Evolutionary conservation across 2,113 vertebrate genomes (phyloP).

Genomic region (Apteryx owenii): DNA sequence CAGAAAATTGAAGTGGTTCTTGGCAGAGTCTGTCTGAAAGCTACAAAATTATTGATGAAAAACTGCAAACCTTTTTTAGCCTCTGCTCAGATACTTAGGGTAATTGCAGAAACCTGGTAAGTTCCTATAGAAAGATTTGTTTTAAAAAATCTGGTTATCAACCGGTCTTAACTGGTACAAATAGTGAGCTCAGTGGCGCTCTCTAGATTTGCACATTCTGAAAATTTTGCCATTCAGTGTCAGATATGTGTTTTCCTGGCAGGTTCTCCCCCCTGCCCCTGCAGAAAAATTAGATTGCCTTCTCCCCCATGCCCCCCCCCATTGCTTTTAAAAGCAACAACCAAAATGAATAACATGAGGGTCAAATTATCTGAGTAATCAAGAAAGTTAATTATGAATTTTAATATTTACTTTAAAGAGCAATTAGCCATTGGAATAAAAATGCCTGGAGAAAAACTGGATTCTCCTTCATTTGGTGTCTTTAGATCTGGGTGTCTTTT

Average conservation of each 20-base stretch:
- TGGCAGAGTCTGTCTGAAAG: neutral
- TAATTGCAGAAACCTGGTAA: neutral
- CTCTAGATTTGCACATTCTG: neutral
- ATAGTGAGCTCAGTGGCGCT: neutral
- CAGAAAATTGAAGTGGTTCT: neutral
- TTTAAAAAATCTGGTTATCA: neutral
- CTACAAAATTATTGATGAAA: neutral
- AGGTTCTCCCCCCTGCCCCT: neutral
- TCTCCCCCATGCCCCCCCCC: neutral
- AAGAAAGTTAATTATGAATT: neutral
- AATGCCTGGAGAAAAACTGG: neutral
- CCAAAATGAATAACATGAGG: neutral
- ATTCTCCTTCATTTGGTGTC: neutral
- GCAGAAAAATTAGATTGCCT: neutral
- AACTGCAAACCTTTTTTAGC: neutral
- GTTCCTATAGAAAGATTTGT: neutral
- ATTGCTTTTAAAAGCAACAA: neutral
- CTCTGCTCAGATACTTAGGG: neutral
- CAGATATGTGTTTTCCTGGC: neutral
- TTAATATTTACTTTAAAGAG: slow-evolving; percentile 15
- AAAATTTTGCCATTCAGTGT: neutral
- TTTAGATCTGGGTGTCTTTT: neutral
- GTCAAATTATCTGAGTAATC: neutral
- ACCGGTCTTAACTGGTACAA: neutral
- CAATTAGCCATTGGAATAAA: neutral